Conservation (phyloP, 2,113 vertebrate genomes). For the Hystrix cristata region DNA sequence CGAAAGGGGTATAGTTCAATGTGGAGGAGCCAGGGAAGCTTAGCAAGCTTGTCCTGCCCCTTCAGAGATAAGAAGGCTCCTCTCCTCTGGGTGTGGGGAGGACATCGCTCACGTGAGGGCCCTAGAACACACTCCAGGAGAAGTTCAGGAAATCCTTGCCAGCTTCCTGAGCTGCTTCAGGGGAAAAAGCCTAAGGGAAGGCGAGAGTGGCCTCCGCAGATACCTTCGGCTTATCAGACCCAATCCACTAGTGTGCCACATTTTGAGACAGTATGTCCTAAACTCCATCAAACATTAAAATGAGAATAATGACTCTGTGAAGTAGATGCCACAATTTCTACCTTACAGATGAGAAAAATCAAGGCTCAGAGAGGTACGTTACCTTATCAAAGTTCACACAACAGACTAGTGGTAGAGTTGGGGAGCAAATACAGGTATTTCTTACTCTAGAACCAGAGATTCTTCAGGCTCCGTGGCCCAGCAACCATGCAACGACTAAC, state of each 20-base stretch:
- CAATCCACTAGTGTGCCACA: too few relatives aligned
- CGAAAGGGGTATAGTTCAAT: background rate
- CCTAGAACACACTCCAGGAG: background rate
- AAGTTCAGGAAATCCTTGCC: background rate
- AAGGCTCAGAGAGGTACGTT: background rate
- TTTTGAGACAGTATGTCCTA: background rate
- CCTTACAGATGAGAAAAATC: background rate
- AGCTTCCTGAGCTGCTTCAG: background rate
- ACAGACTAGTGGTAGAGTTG: background rate
- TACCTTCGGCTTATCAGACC: background rate
- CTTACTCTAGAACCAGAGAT: background rate
- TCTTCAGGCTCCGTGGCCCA: background rate
- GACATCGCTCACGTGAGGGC: background rate
- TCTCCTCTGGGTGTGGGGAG: background rate
- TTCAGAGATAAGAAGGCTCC: background rate
- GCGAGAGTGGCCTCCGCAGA: background rate
- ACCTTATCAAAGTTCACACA: background rate
- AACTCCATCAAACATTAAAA: background rate
- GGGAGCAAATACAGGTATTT: background rate
- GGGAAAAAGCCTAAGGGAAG: background rate
- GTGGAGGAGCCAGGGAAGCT: too few relatives aligned
- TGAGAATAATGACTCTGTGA: background rate
- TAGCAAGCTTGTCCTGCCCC: background rate
- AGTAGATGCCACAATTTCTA: background rate
- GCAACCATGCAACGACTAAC: fast-evolving